A percentile compares a stretch with the other conserved stretches of the same genome.
Conservation (phyloP, 2,113 vertebrate species). For the Pseudonaja textilis region DNA sequence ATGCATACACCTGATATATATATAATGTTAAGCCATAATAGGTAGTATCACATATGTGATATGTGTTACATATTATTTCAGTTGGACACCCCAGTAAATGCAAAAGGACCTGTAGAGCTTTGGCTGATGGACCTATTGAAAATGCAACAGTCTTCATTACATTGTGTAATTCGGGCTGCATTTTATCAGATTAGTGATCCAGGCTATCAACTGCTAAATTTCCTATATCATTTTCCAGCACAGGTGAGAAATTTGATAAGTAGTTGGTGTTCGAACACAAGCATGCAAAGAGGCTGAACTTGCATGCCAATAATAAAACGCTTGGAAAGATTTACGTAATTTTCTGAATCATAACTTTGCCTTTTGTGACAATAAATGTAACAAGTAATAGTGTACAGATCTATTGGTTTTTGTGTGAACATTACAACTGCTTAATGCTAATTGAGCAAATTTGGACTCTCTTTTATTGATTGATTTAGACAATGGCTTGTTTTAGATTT, state of each 20-base stretch:
- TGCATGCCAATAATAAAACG: not conserved
- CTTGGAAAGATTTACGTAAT: not conserved
- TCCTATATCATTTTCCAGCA: conserved; percentile 80
- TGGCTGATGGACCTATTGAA: conserved; percentile 78
- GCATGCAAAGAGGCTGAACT: not conserved
- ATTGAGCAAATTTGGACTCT: not conserved
- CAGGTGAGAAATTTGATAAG: conserved; percentile 70
- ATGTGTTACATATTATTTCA: conserved; percentile 55
- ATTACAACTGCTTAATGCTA: not conserved
- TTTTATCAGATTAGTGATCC: conserved; percentile 77
- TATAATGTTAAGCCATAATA: not conserved
- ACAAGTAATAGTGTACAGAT: not conserved
- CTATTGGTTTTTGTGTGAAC: not conserved
- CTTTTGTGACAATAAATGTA: not conserved
- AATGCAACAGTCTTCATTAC: conserved; percentile 78
- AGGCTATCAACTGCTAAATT: conserved; percentile 76
- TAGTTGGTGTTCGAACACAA: not conserved
- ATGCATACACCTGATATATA: not conserved
- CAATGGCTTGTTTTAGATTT: not conserved
- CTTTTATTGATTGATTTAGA: not conserved
- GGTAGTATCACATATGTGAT: not conserved
- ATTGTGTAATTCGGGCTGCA: conserved; percentile 77
- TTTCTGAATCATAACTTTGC: not conserved
- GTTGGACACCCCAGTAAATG: conserved; percentile 76
- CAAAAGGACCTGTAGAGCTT: conserved; percentile 82